These are phyloP conservation scores for Erythrolamprus reginae DNA, from an alignment of 2,113 vertebrate genomes.

Conservation along the genomic window DNA sequence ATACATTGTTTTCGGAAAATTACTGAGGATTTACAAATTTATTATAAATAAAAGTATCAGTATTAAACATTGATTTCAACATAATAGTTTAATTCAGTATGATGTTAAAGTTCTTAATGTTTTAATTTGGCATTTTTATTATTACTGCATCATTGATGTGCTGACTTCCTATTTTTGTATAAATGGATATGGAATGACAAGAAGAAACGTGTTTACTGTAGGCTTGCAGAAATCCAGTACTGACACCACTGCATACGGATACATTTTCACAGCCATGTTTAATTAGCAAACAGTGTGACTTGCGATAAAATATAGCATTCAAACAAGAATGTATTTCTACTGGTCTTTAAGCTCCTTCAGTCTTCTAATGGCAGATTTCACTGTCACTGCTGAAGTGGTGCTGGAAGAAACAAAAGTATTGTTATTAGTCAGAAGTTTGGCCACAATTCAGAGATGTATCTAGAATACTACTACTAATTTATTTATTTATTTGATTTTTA, in stretches of 20 bases:
- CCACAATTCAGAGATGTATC: background rate
- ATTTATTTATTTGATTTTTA: too few relatives aligned
- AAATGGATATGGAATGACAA: background rate
- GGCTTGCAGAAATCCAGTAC: background rate
- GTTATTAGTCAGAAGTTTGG: background rate
- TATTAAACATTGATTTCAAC: background rate
- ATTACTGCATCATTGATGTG: too few relatives aligned
- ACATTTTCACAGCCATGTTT: constrained; percentile 43
- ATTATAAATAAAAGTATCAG: background rate
- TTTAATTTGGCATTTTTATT: background rate
- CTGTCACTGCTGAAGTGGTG: constrained; percentile 97
- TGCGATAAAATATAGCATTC: constrained; percentile 10
- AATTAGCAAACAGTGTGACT: constrained; percentile 39
- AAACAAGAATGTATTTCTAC: constrained; percentile 66
- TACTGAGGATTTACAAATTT: background rate
- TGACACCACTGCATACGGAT: background rate
- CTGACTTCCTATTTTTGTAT: background rate
- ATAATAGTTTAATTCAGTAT: background rate
- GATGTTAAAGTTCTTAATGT: background rate
- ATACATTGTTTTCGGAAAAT: background rate
- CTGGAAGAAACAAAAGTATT: constrained; percentile 66
- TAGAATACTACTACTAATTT: background rate
- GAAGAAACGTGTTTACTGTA: background rate
- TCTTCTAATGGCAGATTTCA: constrained; percentile 97
- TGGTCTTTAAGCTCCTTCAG: constrained; percentile 98